Evolutionary conservation across 2,888 invertebrate genomes (phyloP), one percentile per base, ranked within the genome.

Genomic region (Drosophila seclusa): DNA sequence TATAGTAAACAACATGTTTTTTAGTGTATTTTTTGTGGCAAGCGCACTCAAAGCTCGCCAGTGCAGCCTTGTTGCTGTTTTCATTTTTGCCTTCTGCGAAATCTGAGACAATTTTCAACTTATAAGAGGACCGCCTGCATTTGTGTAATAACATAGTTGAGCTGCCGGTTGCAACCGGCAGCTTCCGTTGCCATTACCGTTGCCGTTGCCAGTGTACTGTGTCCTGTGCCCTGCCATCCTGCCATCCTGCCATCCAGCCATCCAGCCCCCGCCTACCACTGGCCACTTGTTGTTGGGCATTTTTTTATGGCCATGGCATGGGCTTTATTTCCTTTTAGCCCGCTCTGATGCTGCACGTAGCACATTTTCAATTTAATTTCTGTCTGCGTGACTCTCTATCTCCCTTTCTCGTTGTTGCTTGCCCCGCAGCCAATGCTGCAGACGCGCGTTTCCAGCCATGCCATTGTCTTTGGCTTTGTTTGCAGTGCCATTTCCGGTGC

Each of bases 301-400:
- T 67, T 48, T 67, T 75, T 84, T 75, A 66, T 67, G 50, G 48
- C 48, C 64, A 50, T 69, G 67, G 73, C 71, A 49, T 76, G 72
- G 64, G 87, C 79, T 83, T 84, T 84, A 83, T 85, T 85, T 85
- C 83, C 84, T 81, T 81, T 87, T 83, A 79, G 82, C 68, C 52
- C 52, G 58, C 48, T 32, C n/a, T 50, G 40, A n/a, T 48, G 60
- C 60, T 76, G 81, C 84, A 87, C 79, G 78, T 73, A 84, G 73
- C 73, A 81, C 83, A 87, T 83, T 87, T 86, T 85, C 85, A 87
- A 86, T 86, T 86, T 86, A 87, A 86, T 87, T 86, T 87, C 85
- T 85, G 87, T 87, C 84, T 86, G 85, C 68, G 76, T 68, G 73
- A 68, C 68, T 69, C 63, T 59, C 54, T 36, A 11, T 65, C 52